phyloP scores from a whole-genome alignment of 2,797 vertebrate genomes.

The Alfaro cultratus region DNA sequence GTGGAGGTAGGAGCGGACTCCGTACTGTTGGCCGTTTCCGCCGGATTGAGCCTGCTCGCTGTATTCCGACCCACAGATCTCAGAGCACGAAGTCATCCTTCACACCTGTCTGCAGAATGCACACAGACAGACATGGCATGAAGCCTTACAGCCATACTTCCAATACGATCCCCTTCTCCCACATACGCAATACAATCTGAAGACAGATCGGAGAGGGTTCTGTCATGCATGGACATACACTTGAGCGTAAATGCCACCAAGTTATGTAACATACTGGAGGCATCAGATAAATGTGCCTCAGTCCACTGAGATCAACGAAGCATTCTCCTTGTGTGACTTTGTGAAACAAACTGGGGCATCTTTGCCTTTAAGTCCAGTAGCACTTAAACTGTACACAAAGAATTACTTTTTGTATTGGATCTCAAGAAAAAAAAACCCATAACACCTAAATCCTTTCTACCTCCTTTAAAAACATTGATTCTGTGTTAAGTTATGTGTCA shows the following conservation, averaged over 20 bases:
- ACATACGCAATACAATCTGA: constrained; percentile 5
- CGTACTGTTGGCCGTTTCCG: constrained; percentile 88
- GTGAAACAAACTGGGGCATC: constrained; percentile 53
- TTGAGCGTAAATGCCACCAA: constrained; percentile 16
- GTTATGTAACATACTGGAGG: constrained; percentile 54
- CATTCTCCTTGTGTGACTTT: constrained; percentile 48
- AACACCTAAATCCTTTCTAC: not conserved
- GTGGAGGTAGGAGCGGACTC: constrained; percentile 97
- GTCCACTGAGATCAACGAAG: constrained; percentile 52
- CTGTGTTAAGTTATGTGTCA: not conserved
- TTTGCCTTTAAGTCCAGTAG: constrained; percentile 32
- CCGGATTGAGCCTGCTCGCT: constrained; percentile 78
- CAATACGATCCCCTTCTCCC: not conserved
- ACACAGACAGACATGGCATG: constrained; percentile 9
- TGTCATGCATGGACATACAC: constrained; percentile 15
- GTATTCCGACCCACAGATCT: constrained; percentile 88
- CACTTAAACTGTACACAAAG: not conserved
- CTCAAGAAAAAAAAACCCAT: not conserved
- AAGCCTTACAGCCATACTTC: constrained; percentile 24
- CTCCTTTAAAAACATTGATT: not conserved
- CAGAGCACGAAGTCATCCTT: constrained; percentile 94
- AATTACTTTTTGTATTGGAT: not conserved
- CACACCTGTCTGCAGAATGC: constrained; percentile 68
- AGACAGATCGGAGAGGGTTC: constrained; percentile 6
- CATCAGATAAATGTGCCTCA: constrained; percentile 11